A percentile compares a stretch with the other conserved stretches of the same genome.
Evolutionary conservation across 1,140 invertebrate genomes (phyloP).

Genomic region (Neotoxoptera formosana): DNA sequence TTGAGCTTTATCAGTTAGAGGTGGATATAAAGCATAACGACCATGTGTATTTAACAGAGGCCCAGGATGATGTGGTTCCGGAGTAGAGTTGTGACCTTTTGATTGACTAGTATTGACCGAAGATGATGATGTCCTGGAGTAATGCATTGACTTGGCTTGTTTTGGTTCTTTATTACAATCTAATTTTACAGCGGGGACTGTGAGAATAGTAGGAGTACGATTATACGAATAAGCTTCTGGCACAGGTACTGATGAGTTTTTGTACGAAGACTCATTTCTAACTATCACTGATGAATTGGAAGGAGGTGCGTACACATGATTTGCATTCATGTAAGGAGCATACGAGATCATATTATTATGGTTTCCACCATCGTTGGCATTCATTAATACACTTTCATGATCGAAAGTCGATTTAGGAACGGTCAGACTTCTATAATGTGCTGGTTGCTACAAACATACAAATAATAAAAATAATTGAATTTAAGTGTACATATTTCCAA

Average conservation of each 20-base stretch:
- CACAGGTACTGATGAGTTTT: neutral
- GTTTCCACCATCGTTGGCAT: neutral
- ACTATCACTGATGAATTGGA: constrained; percentile 34
- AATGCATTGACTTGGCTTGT: neutral
- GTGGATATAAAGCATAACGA: neutral
- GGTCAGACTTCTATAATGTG: neutral
- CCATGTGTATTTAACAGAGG: neutral
- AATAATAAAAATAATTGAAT: neutral
- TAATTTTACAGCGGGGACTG: neutral
- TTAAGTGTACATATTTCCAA: neutral
- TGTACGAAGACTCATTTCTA: constrained; percentile 13
- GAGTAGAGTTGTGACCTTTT: neutral
- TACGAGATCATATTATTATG: constrained; percentile 31
- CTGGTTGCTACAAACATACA: neutral
- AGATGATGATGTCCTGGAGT: neutral
- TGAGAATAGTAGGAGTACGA: neutral
- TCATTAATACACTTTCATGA: neutral
- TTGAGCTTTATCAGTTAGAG: neutral
- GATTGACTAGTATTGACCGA: constrained; percentile 4
- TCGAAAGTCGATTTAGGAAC: neutral
- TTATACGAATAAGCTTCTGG: neutral
- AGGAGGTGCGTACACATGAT: neutral
- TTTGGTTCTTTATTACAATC: neutral
- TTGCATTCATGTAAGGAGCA: neutral
- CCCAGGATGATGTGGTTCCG: neutral